A percentile compares a stretch with the other conserved stretches of the same genome.
phyloP scores from a whole-genome alignment of 2,888 invertebrate genomes.

The Drosophila mulleri region DNA sequence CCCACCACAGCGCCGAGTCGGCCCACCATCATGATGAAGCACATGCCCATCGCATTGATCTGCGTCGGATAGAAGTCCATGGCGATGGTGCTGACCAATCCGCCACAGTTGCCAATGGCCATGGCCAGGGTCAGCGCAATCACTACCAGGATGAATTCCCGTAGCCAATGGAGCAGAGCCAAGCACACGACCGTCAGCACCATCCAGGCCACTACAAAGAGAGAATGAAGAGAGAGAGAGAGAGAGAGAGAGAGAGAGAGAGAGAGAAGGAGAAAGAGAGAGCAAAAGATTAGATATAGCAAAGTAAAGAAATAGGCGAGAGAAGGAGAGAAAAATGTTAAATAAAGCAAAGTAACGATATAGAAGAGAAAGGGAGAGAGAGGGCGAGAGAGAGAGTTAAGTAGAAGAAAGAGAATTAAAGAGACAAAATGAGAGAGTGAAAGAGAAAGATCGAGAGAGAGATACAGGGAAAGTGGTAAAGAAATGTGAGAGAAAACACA shows the following conservation, averaged over 20 bases:
- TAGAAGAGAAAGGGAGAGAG: background rate
- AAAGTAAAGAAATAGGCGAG: background rate
- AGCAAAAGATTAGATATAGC: background rate
- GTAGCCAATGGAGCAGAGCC: constrained; percentile 87
- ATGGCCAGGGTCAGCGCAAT: constrained; percentile 87
- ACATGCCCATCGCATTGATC: constrained; percentile 85
- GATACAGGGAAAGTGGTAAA: too few species aligned
- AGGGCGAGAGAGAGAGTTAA: background rate
- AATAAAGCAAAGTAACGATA: too few species aligned
- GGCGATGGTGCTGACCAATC: constrained; percentile 87
- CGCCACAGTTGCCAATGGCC: constrained; percentile 87
- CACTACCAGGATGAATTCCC: constrained; percentile 87
- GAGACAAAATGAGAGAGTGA: too few species aligned
- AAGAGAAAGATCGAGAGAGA: background rate
- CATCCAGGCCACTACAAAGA: constrained; percentile 79
- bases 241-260: too few species aligned
- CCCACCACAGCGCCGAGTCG: constrained; percentile 83
- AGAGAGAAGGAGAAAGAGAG: background rate
- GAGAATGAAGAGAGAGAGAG: background rate
- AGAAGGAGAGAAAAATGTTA: background rate
- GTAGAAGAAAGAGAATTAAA: background rate
- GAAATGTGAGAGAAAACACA: background rate
- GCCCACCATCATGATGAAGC: constrained; percentile 84
- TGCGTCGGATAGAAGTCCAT: constrained; percentile 88
- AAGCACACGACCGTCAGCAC: constrained; percentile 87